Evolutionary conservation across 2,113 vertebrate genomes (phyloP).

Genomic region (Mohoua ochrocephala): DNA sequence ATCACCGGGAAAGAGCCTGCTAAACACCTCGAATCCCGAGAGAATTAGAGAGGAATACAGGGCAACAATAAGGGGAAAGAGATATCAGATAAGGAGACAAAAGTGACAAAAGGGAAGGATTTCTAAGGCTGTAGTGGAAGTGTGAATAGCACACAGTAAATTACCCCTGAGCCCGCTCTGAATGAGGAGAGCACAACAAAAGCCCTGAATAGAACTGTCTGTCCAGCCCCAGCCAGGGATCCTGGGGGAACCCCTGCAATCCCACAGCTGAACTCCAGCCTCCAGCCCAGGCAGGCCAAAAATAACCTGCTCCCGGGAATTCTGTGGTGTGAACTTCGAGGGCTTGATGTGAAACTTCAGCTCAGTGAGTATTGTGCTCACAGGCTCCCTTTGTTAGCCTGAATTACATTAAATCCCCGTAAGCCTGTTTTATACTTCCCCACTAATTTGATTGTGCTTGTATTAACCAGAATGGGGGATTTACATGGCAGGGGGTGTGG

Average conservation of each 20-base stretch:
- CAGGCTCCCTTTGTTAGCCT: constrained; percentile 11
- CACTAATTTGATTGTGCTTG: constrained; percentile 27
- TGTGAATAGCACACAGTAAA: constrained; percentile 3
- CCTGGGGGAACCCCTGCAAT: neutral
- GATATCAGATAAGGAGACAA: neutral
- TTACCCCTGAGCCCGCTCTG: neutral
- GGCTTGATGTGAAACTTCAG: neutral
- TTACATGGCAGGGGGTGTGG: neutral
- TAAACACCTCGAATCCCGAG: neutral
- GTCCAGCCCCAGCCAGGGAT: neutral
- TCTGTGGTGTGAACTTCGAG: neutral
- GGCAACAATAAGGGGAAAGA: neutral
- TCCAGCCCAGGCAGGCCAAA: neutral
- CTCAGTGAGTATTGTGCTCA: neutral
- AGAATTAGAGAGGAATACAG: neutral
- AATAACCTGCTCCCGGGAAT: neutral
- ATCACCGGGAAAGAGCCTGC: neutral
- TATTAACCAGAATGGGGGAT: neutral
- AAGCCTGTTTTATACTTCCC: constrained; percentile 63
- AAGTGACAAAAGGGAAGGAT: neutral
- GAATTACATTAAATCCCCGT: constrained; percentile 43
- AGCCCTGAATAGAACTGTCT: neutral
- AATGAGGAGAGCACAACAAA: constrained; percentile 20
- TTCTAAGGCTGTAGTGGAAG: neutral
- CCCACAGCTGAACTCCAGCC: neutral